Evolutionary conservation across 2,113 vertebrate genomes (phyloP).

Genomic region (Desmodus rotundus): DNA sequence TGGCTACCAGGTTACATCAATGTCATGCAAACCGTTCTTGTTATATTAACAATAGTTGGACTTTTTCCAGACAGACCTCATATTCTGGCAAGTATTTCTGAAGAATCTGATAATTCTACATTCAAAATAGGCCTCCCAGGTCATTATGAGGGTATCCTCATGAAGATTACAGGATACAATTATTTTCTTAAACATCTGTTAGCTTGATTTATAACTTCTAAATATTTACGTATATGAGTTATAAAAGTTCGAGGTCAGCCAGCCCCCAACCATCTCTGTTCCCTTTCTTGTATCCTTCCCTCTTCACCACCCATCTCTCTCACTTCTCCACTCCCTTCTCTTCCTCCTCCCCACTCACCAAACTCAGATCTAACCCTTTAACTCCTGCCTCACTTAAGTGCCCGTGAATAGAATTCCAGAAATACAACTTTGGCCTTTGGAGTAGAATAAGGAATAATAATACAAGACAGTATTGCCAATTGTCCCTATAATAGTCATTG

Average conservation of each 20-base stretch:
- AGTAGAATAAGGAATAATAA: background rate
- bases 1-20: no score
- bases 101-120: background rate
- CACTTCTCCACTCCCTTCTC: background rate
- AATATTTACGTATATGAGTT: background rate
- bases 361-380: background rate
- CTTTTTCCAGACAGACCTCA: no score
- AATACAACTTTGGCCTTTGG: background rate
- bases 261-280: background rate
- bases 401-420: background rate
- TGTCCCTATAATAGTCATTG: background rate
- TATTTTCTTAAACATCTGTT: background rate
- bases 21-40: no score
- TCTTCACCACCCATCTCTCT: background rate
- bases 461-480: background rate
- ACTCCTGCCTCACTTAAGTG: background rate
- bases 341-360: background rate
- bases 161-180: background rate
- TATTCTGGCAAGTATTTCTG: background rate
- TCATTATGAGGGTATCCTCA: background rate
- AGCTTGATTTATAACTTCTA: background rate
- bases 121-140: background rate
- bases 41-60: no score
- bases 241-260: background rate
- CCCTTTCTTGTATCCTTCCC: background rate